A percentile compares a stretch with the other conserved stretches of the same genome.
Evolutionary conservation across 2,113 vertebrate species (phyloP).

Genomic region (Aphyosemion australe): DNA sequence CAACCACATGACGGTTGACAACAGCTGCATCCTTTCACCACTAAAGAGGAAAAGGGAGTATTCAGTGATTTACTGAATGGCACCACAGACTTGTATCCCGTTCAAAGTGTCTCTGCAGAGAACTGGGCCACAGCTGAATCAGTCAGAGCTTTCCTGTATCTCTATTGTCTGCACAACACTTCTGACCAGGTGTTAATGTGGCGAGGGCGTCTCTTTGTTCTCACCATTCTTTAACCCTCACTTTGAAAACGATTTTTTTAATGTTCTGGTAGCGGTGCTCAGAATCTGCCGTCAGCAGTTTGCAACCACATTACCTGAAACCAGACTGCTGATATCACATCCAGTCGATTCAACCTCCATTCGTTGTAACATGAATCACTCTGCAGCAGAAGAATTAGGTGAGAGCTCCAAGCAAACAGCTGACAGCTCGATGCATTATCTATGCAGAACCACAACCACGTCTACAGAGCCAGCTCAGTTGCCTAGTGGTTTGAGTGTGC

Average conservation of each 20-base stretch:
- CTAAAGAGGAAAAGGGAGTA: neutral
- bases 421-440: neutral
- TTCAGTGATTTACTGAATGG: neutral
- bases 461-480: too few relatives aligned
- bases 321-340: slow-evolving; percentile 27
- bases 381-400: neutral
- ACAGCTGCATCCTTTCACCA: slow-evolving; percentile 4
- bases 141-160: slow-evolving; percentile 2
- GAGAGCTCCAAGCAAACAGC: neutral
- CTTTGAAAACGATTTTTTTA: slow-evolving; percentile 16
- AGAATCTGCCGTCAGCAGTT: slow-evolving; percentile 29
- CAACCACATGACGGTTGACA: neutral
- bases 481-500: too few relatives aligned
- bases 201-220: slow-evolving; percentile 5
- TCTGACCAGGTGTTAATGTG: slow-evolving; percentile 1
- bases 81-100: neutral
- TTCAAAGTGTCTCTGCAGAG: neutral
- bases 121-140: slow-evolving; percentile 6
- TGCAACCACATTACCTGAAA: slow-evolving; percentile 31
- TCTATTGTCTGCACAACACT: neutral
- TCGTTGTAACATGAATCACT: slow-evolving; percentile 10
- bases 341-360: slow-evolving; percentile 5
- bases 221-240: neutral
- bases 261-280: neutral
- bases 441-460: too few relatives aligned